These are phyloP conservation scores for Leuciscus waleckii DNA, from an alignment of 2,797 vertebrate species.

Conservation along the genomic window DNA sequence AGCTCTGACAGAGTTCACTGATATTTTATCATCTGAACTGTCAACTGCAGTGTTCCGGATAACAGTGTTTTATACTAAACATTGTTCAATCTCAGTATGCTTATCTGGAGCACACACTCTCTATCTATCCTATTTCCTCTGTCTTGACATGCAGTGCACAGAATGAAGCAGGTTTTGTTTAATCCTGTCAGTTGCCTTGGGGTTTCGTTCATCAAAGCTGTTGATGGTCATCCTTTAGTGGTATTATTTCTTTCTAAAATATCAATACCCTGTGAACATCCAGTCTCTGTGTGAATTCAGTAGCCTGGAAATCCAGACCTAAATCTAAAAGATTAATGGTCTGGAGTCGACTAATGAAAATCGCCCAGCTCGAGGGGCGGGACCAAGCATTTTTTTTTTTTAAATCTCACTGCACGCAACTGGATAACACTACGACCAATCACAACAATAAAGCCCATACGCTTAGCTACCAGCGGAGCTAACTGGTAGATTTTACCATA, in stretches of 20 bases:
- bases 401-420: too few species aligned
- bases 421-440: too few species aligned
- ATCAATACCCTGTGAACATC: slow-evolving; percentile 30
- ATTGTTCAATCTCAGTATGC: slow-evolving; percentile 16
- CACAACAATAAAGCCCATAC: too few species aligned
- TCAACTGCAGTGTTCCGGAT: slow-evolving; percentile 19
- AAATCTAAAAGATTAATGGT: too few species aligned
- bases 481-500: too few species aligned
- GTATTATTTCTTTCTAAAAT: slow-evolving; percentile 37
- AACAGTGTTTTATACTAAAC: slow-evolving; percentile 26
- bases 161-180: slow-evolving; percentile 36
- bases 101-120: slow-evolving; percentile 18
- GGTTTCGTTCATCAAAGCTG: slow-evolving; percentile 44
- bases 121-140: slow-evolving; percentile 27
- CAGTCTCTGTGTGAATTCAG: background rate
- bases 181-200: slow-evolving; percentile 35
- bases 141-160: slow-evolving; percentile 55
- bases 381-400: too few species aligned
- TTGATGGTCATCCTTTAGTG: slow-evolving; percentile 40
- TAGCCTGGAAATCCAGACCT: too few species aligned
- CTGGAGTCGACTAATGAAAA: too few species aligned
- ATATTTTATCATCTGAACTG: slow-evolving; percentile 29
- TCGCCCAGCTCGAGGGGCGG: too few species aligned
- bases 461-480: too few species aligned
- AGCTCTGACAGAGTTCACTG: slow-evolving; percentile 9